phyloP scores from a whole-genome alignment of 2,113 vertebrate species.

The Sturnus vulgaris region DNA sequence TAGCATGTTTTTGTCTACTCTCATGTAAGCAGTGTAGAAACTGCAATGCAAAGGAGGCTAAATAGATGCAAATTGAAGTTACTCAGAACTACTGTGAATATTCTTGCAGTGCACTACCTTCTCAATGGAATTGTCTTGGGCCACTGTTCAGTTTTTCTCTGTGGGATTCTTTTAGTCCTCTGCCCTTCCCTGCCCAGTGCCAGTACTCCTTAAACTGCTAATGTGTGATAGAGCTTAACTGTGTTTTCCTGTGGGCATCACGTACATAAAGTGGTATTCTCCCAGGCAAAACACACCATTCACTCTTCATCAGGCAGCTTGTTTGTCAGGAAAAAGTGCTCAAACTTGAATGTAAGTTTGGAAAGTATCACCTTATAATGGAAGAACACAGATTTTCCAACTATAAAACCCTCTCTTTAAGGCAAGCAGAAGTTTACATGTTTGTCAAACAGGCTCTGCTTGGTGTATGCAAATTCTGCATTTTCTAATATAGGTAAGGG shows the following conservation, averaged over 20 bases:
- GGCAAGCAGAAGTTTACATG: not conserved
- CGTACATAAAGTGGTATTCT: fast-evolving
- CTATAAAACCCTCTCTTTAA: not conserved
- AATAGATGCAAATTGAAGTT: fast-evolving
- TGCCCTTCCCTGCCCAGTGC: not conserved
- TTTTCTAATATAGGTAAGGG: not conserved
- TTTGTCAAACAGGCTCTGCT: not conserved
- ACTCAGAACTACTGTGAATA: not conserved
- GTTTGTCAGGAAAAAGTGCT: not conserved
- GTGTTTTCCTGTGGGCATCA: not conserved
- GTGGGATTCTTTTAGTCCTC: not conserved
- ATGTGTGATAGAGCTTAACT: not conserved
- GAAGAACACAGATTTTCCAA: not conserved
- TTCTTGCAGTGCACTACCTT: not conserved
- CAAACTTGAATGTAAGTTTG: not conserved
- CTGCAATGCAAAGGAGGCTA: not conserved
- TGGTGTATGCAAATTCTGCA: not conserved
- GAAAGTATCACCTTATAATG: not conserved
- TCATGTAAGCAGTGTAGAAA: not conserved
- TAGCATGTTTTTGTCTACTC: not conserved
- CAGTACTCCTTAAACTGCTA: not conserved
- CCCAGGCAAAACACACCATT: not conserved
- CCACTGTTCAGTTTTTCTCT: not conserved
- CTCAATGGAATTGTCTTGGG: not conserved
- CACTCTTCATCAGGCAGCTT: not conserved